Percentiles rank a stretch among this genome's conserved stretches.
Conservation (phyloP, 35 echinoderm and acorn worm genomes). For the Heliocidaris erythrogramma region DNA sequence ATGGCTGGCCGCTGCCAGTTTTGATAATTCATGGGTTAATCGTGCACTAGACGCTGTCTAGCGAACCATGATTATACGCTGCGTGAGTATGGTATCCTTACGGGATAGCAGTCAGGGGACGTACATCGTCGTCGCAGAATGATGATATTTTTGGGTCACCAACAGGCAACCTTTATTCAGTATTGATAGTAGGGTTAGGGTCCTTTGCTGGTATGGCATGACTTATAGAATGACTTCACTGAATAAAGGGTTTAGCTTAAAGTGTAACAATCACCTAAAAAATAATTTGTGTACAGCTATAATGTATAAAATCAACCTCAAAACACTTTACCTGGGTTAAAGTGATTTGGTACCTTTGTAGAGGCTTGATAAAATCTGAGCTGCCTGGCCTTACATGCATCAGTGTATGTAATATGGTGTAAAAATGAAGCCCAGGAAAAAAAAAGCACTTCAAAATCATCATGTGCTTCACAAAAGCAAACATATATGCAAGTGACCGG, state of each 20-base stretch:
- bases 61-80: background rate
- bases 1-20: background rate
- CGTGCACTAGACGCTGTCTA: background rate
- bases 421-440: too few species aligned
- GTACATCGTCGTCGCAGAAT: background rate
- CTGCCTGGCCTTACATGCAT: too few species aligned
- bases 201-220: background rate
- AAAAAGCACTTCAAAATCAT: too few species aligned
- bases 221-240: background rate
- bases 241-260: background rate
- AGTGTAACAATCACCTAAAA: too few species aligned
- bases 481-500: too few species aligned
- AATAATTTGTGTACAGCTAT: too few species aligned
- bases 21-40: constrained; percentile 18
- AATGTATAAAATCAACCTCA: too few species aligned
- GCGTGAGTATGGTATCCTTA: background rate
- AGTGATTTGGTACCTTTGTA: too few species aligned
- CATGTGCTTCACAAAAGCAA: too few species aligned
- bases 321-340: too few species aligned
- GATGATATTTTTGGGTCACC: background rate
- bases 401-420: too few species aligned
- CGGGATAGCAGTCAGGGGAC: background rate
- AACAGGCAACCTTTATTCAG: background rate
- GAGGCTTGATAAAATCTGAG: too few species aligned
- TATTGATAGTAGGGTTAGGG: background rate